Percentiles rank a stretch among this genome's conserved stretches.
These are phyloP conservation scores for Alloscopus bannaensis DNA, from an alignment of 2,888 invertebrate species.

Conservation along the genomic window DNA sequence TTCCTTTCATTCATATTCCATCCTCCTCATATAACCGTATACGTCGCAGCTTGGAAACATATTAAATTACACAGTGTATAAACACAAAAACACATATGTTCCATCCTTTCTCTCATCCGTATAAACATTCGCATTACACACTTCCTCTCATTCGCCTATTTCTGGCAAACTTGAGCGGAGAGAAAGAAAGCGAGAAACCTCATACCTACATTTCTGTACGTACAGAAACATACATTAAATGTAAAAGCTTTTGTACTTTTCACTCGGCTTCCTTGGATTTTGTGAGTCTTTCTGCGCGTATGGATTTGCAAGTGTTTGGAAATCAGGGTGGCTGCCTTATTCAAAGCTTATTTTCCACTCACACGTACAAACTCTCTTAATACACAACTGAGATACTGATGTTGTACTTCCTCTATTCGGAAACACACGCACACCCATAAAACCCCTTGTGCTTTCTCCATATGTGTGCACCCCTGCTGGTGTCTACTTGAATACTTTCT, in stretches of 20 bases:
- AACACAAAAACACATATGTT: neutral
- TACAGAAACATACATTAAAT: slow-evolving; percentile 21
- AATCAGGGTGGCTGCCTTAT: neutral
- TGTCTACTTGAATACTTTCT: neutral
- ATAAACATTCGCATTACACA: neutral
- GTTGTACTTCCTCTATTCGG: too few relatives aligned
- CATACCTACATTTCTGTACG: too few relatives aligned
- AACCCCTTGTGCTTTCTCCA: too few relatives aligned
- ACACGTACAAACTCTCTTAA: too few relatives aligned
- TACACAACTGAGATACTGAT: too few relatives aligned
- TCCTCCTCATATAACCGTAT: neutral
- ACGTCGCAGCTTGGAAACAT: neutral
- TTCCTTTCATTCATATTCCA: too few relatives aligned
- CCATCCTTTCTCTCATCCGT: neutral
- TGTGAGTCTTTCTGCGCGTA: too few relatives aligned
- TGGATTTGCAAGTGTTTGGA: slow-evolving; percentile 29
- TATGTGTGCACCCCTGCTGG: slow-evolving; percentile 25
- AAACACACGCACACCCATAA: too few relatives aligned
- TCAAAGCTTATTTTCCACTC: too few relatives aligned
- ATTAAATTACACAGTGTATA: neutral
- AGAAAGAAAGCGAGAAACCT: too few relatives aligned
- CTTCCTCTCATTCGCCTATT: neutral
- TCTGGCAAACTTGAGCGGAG: neutral
- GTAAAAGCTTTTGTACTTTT: slow-evolving; percentile 35
- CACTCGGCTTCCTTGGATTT: slow-evolving; percentile 13